Conservation (phyloP, 2,888 invertebrate genomes). For the Chalcosyrphus nemorum region DNA sequence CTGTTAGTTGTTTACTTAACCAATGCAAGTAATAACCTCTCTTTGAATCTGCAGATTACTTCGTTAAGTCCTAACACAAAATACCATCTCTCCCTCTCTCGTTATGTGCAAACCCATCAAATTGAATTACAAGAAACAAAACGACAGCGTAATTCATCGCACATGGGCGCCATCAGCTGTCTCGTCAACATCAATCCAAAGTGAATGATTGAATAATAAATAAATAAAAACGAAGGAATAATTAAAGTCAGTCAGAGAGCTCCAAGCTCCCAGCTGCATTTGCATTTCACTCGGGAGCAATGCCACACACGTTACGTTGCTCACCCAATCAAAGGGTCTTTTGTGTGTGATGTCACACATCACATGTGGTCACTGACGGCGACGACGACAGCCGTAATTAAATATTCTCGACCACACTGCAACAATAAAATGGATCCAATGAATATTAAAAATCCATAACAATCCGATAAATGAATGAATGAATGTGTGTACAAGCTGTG, state of each 20-base stretch:
- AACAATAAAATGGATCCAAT: constrained; percentile 69
- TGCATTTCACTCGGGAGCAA: constrained; percentile 68
- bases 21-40: no score
- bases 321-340: constrained; percentile 67
- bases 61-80: background rate
- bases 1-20: no score
- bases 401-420: constrained; percentile 71
- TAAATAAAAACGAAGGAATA: constrained; percentile 64
- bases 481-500: constrained; percentile 33
- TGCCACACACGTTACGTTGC: constrained; percentile 73
- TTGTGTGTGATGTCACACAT: constrained; percentile 72
- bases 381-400: constrained; percentile 70
- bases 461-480: constrained; percentile 68
- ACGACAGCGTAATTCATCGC: constrained; percentile 68
- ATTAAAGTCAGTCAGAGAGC: constrained; percentile 61
- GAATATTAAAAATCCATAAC: constrained; percentile 73
- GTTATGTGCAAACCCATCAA: no score
- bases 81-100: background rate
- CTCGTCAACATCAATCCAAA: constrained; percentile 70
- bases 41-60: background rate
- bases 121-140: constrained; percentile 42
- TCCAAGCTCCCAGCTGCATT: constrained; percentile 51
- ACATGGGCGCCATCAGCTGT: constrained; percentile 73
- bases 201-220: constrained; percentile 72
- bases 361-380: constrained; percentile 68